A percentile compares a stretch with the other conserved stretches of the same genome.
Conservation (phyloP, 2,113 vertebrate genomes). For the Hemibagrus wyckioides region DNA sequence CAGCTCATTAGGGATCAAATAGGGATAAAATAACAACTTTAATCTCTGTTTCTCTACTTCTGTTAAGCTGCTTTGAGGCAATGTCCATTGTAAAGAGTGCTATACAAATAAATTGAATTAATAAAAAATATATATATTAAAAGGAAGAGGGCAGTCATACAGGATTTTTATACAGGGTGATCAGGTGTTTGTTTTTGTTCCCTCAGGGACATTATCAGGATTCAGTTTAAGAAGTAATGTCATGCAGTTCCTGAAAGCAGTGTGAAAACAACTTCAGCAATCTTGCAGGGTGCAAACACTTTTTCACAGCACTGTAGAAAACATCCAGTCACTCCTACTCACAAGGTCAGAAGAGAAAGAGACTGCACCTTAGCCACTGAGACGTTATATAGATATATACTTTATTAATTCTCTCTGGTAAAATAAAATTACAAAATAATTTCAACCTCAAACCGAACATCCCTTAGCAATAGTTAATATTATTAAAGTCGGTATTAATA, state of each 20-base stretch:
- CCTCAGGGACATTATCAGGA: neutral
- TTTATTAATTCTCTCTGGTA: constrained; percentile 84
- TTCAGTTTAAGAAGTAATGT: neutral
- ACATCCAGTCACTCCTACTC: neutral
- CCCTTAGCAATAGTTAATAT: constrained; percentile 71
- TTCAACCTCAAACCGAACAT: constrained; percentile 78
- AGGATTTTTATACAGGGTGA: neutral
- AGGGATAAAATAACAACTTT: too few species aligned
- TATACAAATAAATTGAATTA: too few species aligned
- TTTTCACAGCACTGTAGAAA: neutral
- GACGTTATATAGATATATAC: constrained; percentile 81
- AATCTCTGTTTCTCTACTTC: too few species aligned
- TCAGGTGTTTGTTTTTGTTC: neutral
- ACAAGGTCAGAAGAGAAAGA: neutral
- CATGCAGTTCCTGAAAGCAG: neutral
- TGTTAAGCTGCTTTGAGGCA: too few species aligned
- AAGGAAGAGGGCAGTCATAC: neutral
- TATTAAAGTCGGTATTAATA: constrained; percentile 73
- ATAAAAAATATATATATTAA: too few species aligned
- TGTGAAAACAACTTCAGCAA: neutral
- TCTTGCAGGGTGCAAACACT: neutral
- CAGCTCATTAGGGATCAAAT: too few species aligned
- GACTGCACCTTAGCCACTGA: constrained; percentile 57
- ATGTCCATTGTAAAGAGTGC: too few species aligned
- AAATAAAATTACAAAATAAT: constrained; percentile 87